A percentile compares a stretch with the other conserved stretches of the same genome.
phyloP scores from a whole-genome alignment of 2,113 vertebrate species.

The Sakesphorus luctuosus region DNA sequence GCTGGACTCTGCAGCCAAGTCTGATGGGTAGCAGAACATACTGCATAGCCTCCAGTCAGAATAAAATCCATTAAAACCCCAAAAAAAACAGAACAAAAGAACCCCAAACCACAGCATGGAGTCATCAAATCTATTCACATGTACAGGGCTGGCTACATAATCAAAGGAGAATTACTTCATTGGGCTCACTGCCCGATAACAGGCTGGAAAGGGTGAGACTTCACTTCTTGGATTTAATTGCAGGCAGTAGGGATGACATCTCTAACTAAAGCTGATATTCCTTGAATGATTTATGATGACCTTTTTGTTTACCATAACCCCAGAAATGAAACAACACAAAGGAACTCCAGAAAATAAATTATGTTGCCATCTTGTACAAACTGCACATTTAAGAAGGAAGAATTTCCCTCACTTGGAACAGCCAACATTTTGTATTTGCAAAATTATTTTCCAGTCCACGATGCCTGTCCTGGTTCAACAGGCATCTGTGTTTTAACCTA shows the following conservation, averaged over 20 bases:
- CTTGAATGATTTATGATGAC: neutral
- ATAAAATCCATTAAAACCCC: neutral
- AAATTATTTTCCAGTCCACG: neutral
- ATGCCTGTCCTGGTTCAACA: neutral
- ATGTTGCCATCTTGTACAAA: neutral
- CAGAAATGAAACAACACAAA: neutral
- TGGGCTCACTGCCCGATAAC: slow-evolving; percentile 3
- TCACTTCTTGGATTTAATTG: slow-evolving; percentile 28
- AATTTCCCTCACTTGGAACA: neutral
- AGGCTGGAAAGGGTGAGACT: neutral
- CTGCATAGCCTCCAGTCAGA: slow-evolving; percentile 37
- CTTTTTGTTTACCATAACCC: neutral
- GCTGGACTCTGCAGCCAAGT: neutral
- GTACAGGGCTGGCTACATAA: slow-evolving; percentile 3
- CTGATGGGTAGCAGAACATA: slow-evolving; percentile 34
- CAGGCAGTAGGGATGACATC: neutral
- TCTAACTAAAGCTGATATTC: neutral
- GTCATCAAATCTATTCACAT: slow-evolving; percentile 30
- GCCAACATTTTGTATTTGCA: neutral
- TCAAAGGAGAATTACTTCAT: slow-evolving; percentile 54
- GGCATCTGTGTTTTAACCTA: neutral
- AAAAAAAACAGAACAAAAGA: neutral
- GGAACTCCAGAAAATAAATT: neutral
- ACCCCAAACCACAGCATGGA: neutral
- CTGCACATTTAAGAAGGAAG: neutral